These are phyloP conservation scores for Gryon sp. DNA, from an alignment of 1,140 invertebrate genomes.

Conservation along the genomic window DNA sequence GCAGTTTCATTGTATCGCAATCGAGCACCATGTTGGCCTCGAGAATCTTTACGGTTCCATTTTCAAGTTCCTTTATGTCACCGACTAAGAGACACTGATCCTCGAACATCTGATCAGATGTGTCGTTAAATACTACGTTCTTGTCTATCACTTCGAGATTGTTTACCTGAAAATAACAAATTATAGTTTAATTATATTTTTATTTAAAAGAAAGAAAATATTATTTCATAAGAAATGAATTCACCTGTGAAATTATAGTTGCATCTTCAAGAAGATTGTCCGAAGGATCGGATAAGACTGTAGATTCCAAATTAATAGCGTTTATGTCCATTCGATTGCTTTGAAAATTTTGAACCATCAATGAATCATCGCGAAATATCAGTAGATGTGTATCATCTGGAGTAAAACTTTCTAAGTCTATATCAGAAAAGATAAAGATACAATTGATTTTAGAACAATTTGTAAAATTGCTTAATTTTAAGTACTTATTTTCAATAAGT, in stretches of 20 bases:
- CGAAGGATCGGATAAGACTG: constrained; percentile 69
- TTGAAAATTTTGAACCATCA: constrained; percentile 71
- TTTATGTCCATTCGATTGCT: constrained; percentile 71
- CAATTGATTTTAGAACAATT: too few species aligned
- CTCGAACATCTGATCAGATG: constrained; percentile 69
- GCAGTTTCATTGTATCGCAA: constrained; percentile 70
- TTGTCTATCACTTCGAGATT: constrained; percentile 73
- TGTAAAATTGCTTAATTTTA: too few species aligned
- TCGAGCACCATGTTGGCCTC: constrained; percentile 70
- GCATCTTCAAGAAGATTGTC: constrained; percentile 68
- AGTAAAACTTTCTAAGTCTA: constrained; percentile 72
- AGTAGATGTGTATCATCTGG: constrained; percentile 73
- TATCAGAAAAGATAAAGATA: too few species aligned
- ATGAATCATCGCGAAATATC: constrained; percentile 74
- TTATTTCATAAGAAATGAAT: constrained; percentile 1
- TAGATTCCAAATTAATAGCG: constrained; percentile 72
- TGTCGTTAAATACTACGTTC: constrained; percentile 65
- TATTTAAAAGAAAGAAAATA: not conserved
- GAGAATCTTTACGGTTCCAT: constrained; percentile 69
- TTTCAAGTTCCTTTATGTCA: constrained; percentile 69
- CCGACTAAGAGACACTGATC: constrained; percentile 70
- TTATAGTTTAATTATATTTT: not conserved
- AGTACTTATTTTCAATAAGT: too few species aligned
- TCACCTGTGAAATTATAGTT: constrained; percentile 72
- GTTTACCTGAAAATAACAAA: constrained; percentile 62